Base-by-base conservation (phyloP, 2,888 invertebrate genomes). In the Dasysyrphus tricinctus region DNA sequence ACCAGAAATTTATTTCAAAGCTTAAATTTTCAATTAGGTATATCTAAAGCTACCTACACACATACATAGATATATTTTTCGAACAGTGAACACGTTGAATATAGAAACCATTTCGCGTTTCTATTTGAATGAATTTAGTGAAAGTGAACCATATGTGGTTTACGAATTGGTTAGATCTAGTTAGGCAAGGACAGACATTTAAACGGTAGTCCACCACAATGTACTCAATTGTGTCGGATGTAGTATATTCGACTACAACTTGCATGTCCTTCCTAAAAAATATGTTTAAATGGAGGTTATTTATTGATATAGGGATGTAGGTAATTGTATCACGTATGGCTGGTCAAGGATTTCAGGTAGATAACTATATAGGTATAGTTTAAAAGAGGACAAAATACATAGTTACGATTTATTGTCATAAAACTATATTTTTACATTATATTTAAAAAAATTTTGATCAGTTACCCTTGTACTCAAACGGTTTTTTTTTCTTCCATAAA, bases 11-110 rank as follows among this genome's bases (percentile, higher is more conserved):
- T 61, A 42, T 39, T 32, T 78, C 19, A 19, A 24, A 76, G 65
- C 76, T 80, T 59, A 72, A 65, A 80, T 77, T 85, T 80, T 61
- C 72, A 80, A 85, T 85, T 85, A 85, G n/a, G n/a, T n/a, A n/a
- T n/a, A n/a, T n/a, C n/a, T n/a, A n/a, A n/a, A n/a, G n/a, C n/a
- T 16, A 85, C 16, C 54, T 57, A n/a, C n/a, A n/a, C n/a, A n/a
- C n/a, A 24, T 24, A 24, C 24, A n/a, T 24, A 29, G n/a, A n/a
- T n/a, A n/a, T n/a, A n/a, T n/a, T n/a, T n/a, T n/a, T n/a, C 51
- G 24, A 24, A 19, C 16, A 59, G 47, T 19, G 24, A 32, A 16
- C 11, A 37, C 57, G 57, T 57, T 9, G 19, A 37, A 59, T 16
- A 14, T 6, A 19, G 37, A 12, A 19, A 16, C n/a, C n/a, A 16